Percentiles rank a stretch among this genome's conserved stretches.
Evolutionary conservation across 2,888 invertebrate genomes (phyloP).

Genomic region (Cistogaster globosa): DNA sequence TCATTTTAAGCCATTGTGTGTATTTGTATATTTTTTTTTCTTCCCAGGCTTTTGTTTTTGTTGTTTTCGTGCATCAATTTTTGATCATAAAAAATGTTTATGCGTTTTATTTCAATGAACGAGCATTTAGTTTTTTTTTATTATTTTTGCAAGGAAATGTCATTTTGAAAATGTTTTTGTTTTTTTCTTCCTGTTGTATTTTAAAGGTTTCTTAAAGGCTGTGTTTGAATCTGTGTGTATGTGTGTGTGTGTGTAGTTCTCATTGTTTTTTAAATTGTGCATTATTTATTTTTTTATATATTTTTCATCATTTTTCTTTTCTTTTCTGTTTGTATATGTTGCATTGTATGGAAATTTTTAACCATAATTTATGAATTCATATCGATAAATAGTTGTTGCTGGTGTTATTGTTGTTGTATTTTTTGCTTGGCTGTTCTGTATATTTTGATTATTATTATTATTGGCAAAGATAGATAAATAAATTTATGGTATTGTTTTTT

Average conservation of each 20-base stretch:
- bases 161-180: slow-evolving; percentile 22
- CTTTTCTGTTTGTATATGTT: not conserved
- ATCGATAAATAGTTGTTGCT: slow-evolving; percentile 62
- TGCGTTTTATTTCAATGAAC: slow-evolving; percentile 55
- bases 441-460: slow-evolving; percentile 55
- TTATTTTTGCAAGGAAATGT: slow-evolving; percentile 36
- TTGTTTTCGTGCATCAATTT: slow-evolving; percentile 48
- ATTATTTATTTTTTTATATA: slow-evolving; percentile 19
- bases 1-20: slow-evolving; percentile 48
- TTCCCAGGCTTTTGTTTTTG: not conserved
- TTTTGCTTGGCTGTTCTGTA: not conserved
- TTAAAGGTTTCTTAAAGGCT: slow-evolving; percentile 14
- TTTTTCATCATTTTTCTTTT: slow-evolving; percentile 7
- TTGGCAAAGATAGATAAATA: slow-evolving; percentile 53
- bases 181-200: slow-evolving; percentile 22
- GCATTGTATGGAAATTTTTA: slow-evolving; percentile 67
- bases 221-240: slow-evolving; percentile 14
- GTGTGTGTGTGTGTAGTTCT: slow-evolving; percentile 34
- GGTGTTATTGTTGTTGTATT: not conserved
- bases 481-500: slow-evolving; percentile 55
- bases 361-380: slow-evolving; percentile 71
- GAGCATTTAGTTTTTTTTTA: not conserved
- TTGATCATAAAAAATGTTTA: slow-evolving; percentile 67
- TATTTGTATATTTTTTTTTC: not conserved
- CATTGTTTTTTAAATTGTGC: slow-evolving; percentile 53